phyloP scores from a whole-genome alignment of 2,797 vertebrate genomes.

The Acanthiza pusilla region DNA sequence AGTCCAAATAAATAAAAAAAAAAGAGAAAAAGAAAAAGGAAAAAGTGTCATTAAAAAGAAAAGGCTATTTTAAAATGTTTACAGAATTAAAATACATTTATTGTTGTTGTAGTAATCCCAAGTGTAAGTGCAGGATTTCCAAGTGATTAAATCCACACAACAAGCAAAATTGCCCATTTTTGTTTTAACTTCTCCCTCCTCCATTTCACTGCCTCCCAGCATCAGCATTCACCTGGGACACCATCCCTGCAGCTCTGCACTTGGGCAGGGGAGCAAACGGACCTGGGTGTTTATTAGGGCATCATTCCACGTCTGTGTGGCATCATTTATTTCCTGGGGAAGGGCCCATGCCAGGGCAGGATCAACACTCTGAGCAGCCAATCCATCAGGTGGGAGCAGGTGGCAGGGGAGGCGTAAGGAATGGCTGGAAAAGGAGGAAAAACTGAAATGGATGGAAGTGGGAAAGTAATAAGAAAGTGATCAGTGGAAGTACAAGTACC shows the following conservation, averaged over 20 bases:
- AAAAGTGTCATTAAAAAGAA: neutral
- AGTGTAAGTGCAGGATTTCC: neutral
- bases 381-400: constrained; percentile 74
- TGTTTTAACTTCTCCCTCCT: neutral
- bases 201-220: neutral
- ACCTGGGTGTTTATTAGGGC: constrained; percentile 64
- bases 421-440: constrained; percentile 49
- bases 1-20: neutral
- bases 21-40: too few species aligned
- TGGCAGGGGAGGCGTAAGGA: constrained; percentile 55
- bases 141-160: neutral
- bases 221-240: neutral
- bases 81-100: neutral
- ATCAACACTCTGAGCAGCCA: constrained; percentile 59
- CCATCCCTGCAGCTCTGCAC: constrained; percentile 2
- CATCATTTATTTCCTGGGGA: constrained; percentile 69
- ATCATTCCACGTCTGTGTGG: constrained; percentile 57
- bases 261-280: constrained; percentile 30
- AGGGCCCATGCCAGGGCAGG: constrained; percentile 67
- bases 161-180: neutral
- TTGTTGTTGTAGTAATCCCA: neutral
- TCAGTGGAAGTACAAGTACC: constrained; percentile 70
- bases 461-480: constrained; percentile 72
- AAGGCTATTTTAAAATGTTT: neutral
- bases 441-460: constrained; percentile 69